A percentile compares a stretch with the other conserved stretches of the same genome.
These are phyloP conservation scores for Temnothorax unifasciatus DNA, from an alignment of 2,888 invertebrate genomes.

Conservation along the genomic window DNA sequence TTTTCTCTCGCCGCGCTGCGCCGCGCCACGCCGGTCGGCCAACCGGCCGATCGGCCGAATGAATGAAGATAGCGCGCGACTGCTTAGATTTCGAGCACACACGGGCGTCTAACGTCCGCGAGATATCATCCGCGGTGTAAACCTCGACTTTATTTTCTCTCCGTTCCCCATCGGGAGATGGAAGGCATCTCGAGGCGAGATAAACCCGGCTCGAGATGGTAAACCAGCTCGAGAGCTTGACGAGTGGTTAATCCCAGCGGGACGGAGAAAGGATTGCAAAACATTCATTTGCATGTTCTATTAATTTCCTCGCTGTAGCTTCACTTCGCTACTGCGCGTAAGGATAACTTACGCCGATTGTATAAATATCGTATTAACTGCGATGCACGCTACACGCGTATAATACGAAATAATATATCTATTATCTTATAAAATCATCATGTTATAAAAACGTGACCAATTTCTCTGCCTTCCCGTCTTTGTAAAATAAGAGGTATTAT, in stretches of 20 bases:
- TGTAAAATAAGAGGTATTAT: background rate
- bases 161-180: background rate
- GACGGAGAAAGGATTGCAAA: constrained; percentile 24
- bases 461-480: background rate
- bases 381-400: background rate
- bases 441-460: background rate
- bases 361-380: constrained; percentile 11
- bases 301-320: constrained; percentile 10
- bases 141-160: constrained; percentile 17
- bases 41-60: constrained; percentile 26
- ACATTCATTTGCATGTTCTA: constrained; percentile 21
- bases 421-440: background rate
- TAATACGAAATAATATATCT: background rate
- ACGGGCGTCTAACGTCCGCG: constrained; percentile 6
- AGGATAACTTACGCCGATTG: background rate
- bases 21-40: background rate
- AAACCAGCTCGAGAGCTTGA: constrained; percentile 20
- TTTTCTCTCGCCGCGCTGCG: constrained; percentile 2
- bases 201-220: background rate
- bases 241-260: constrained; percentile 26
- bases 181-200: constrained; percentile 17
- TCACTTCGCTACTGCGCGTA: background rate
- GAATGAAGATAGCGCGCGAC: constrained; percentile 34
- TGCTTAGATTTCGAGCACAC: constrained; percentile 32
- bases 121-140: constrained; percentile 18